Evolutionary conservation across 2,113 vertebrate genomes (phyloP).

Genomic region (Gambusia holbrooki): DNA sequence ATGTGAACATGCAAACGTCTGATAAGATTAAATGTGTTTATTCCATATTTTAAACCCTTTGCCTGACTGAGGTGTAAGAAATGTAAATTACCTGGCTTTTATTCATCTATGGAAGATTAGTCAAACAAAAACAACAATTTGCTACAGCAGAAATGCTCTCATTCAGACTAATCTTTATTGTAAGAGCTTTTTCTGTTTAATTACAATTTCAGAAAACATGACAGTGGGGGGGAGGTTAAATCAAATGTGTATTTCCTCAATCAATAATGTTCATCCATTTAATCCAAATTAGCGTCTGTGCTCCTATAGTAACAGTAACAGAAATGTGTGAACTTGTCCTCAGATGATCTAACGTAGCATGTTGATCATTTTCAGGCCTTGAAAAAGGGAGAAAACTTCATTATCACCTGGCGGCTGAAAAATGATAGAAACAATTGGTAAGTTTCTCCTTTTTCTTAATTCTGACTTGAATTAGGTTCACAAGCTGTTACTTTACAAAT

Average conservation of each 20-base stretch:
- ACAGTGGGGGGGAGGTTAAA: no score
- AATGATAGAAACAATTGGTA: conserved; percentile 85
- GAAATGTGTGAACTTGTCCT: neutral
- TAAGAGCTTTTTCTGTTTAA: neutral
- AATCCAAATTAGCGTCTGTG: no score
- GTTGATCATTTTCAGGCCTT: conserved; percentile 64
- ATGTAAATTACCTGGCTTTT: conserved; percentile 30
- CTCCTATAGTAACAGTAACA: neutral
- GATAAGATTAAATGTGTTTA: neutral
- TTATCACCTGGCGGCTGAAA: conserved; percentile 14
- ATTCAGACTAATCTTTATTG: no score
- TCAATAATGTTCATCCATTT: no score
- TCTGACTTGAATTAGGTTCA: neutral
- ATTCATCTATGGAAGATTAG: conserved; percentile 43
- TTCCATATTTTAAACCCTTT: neutral
- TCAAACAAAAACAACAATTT: conserved; percentile 22
- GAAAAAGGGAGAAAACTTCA: conserved; percentile 25
- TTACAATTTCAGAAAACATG: no score
- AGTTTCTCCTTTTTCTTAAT: conserved; percentile 40
- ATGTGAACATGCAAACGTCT: no score
- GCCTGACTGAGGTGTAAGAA: conserved; percentile 4
- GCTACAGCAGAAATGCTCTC: conserved; percentile 11
- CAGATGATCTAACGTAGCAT: neutral
- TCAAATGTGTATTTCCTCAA: no score
- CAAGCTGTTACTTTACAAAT: neutral